These are phyloP conservation scores for Zaprionus ornatus DNA, from an alignment of 1,140 invertebrate species.

Conservation along the genomic window DNA sequence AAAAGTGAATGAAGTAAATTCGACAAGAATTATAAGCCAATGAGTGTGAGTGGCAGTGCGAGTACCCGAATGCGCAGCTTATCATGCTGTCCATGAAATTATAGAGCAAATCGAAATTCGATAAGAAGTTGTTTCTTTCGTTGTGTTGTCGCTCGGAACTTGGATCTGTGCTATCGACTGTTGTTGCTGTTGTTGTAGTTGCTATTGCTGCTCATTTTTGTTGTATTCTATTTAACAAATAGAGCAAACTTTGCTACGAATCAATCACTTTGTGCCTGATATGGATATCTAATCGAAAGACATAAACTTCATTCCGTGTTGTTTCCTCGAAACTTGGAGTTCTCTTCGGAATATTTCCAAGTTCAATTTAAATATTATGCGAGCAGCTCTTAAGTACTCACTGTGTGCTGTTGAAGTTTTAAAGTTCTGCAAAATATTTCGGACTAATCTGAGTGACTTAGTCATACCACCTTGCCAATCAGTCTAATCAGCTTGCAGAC, in stretches of 20 bases:
- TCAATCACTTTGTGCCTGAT: constrained; percentile 66
- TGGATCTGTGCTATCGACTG: constrained; percentile 32
- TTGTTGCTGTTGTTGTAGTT: background rate
- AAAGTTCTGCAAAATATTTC: background rate
- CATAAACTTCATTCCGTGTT: constrained; percentile 47
- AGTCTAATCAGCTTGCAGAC: background rate
- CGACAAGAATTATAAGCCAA: constrained; percentile 13
- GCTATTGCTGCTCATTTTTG: constrained; percentile 2
- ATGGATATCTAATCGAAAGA: constrained; percentile 75
- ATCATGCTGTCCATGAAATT: constrained; percentile 46
- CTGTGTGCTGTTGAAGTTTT: no score
- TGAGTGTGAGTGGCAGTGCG: background rate
- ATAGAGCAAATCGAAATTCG: constrained; percentile 38
- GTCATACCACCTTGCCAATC: background rate
- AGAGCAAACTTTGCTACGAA: constrained; percentile 38
- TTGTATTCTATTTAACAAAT: constrained; percentile 51
- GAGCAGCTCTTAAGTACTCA: background rate
- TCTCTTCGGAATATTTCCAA: background rate
- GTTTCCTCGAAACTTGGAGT: constrained; percentile 7
- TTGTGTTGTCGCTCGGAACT: constrained; percentile 9
- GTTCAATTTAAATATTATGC: background rate
- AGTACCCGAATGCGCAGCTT: constrained; percentile 14
- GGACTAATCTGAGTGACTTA: background rate
- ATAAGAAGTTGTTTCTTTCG: constrained; percentile 38
- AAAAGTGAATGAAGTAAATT: constrained; percentile 46